A percentile compares a stretch with the other conserved stretches of the same genome.
Conservation (phyloP, 2,797 vertebrate genomes). For the Alosa sapidissima region DNA sequence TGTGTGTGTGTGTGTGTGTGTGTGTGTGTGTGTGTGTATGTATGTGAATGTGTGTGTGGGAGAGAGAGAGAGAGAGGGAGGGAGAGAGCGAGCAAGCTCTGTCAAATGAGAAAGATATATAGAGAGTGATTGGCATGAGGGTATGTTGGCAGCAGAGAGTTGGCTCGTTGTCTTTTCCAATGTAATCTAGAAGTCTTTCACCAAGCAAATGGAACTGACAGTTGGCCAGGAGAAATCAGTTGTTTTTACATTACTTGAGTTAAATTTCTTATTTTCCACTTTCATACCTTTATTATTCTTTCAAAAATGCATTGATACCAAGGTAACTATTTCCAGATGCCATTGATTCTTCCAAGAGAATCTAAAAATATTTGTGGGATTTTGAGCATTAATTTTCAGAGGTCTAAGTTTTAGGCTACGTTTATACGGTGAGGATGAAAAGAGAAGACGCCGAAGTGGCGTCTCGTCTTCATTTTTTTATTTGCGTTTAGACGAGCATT, state of each 20-base stretch:
- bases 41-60: background rate
- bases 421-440: too few species aligned
- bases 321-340: constrained; percentile 8
- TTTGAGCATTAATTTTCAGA: background rate
- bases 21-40: too few species aligned
- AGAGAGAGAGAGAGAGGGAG: background rate
- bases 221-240: constrained; percentile 8
- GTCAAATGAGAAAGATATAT: background rate
- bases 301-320: background rate
- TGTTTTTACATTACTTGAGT: background rate
- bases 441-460: too few species aligned
- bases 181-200: background rate
- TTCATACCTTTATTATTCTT: constrained; percentile 11
- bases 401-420: background rate
- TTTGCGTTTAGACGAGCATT: too few species aligned
- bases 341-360: background rate
- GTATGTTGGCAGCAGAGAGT: background rate
- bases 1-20: too few species aligned
- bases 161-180: background rate
- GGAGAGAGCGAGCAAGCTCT: background rate
- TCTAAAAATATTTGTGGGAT: constrained; percentile 18
- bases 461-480: too few species aligned
- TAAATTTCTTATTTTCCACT: background rate
- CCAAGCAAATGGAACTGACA: background rate
- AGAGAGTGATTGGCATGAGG: background rate